Base-by-base conservation (phyloP, 2,888 invertebrate species). In the Lithophane leautieri region DNA sequence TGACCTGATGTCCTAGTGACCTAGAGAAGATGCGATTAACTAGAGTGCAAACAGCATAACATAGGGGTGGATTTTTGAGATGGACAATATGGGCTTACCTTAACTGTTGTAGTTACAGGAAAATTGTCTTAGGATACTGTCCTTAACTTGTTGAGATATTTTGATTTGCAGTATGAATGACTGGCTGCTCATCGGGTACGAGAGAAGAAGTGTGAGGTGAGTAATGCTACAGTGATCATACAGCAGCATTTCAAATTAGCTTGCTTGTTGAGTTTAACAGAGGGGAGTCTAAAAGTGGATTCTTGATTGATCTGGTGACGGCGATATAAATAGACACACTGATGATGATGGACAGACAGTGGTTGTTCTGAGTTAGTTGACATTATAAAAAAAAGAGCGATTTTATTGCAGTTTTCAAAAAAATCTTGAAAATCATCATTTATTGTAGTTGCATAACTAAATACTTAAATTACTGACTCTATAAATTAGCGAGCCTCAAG, bases 161-260 rank as follows among this genome's bases (percentile, higher is more conserved):
- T 50, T 19, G 50, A 19, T 19, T 6, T 19, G 19, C 50, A 50
- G 16, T 19, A 19, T 50, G 50, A 19, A 19, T 19, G 16, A 50
- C 50, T 47, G 16, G 47, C 16, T 16, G 47, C 16, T 47, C 61
- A 12, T 12, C 2, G 4, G 7, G 7, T 7, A 22, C 12, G 14
- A 42, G 14, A 62, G 2, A 16, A 11, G 44, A 50, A 50, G 50
- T 34, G n/a, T 47, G n/a, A 34, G 34, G 34, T 25, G 6, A 12
- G 16, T n/a, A 19, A 19, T 66, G 67, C 19, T 34, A 8, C n/a
- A 7, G 28, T 44, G n/a, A 65, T n/a, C 1, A 11, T 22, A 19
- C 44, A 68, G 34, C 47, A 70, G 9, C 22, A 70, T 70, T 70
- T 69, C 11, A 25, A 65, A 40, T 25, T 25, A 19, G 47, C 19